Evolutionary conservation across 2,888 invertebrate species (phyloP).

Genomic region (Cephus pulcher): DNA sequence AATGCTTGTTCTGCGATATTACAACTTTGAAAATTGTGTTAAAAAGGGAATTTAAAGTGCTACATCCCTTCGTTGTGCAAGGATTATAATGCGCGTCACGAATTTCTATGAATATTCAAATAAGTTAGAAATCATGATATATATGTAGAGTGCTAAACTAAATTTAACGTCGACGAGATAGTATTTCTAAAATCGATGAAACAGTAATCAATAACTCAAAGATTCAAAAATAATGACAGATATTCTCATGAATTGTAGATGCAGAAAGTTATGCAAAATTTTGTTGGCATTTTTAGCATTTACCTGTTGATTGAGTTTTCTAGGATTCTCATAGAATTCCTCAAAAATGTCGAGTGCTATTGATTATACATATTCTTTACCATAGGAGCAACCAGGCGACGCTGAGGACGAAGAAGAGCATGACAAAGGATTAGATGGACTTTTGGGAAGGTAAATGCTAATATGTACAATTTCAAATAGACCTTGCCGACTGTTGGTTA

Average conservation of each 20-base stretch:
- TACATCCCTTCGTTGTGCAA: not conserved
- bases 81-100: not conserved
- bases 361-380: not conserved
- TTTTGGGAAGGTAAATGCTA: not conserved
- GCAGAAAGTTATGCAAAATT: not conserved
- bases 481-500: not conserved
- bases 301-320: not conserved
- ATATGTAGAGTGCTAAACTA: not conserved
- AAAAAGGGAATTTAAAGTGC: not conserved
- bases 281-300: not conserved
- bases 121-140: not conserved
- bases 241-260: not conserved
- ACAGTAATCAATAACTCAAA: not conserved
- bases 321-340: not conserved
- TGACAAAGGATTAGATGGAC: not conserved
- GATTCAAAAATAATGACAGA: not conserved
- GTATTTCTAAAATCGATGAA: not conserved
- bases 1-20: not conserved
- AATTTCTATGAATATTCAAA: not conserved
- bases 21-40: not conserved
- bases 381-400: not conserved
- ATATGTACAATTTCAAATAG: not conserved
- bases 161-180: not conserved
- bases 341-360: not conserved
- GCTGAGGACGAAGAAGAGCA: not conserved